A percentile compares a stretch with the other conserved stretches of the same genome.
Evolutionary conservation across 1,140 invertebrate genomes (phyloP).

Genomic region (Heliothis virescens): DNA sequence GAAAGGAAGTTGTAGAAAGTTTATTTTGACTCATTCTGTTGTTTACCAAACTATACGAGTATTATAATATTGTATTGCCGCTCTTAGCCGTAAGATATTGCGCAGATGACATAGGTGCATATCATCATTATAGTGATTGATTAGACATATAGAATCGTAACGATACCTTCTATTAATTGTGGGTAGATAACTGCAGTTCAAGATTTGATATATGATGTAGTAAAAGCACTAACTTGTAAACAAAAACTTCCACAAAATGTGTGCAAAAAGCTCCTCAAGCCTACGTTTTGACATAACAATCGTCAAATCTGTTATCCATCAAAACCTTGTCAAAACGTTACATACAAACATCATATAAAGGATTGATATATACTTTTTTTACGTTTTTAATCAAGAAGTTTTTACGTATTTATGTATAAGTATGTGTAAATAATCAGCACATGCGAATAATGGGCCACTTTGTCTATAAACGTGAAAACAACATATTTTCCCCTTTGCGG

Average conservation of each 20-base stretch:
- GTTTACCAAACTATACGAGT: not conserved
- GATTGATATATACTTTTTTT: too few species aligned
- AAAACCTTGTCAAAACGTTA: too few species aligned
- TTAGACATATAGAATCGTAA: not conserved
- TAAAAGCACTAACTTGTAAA: not conserved
- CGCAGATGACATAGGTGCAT: not conserved
- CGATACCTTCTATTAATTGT: not conserved
- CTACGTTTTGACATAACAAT: too few species aligned
- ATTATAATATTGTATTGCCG: not conserved
- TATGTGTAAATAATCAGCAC: too few species aligned
- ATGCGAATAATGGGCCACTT: too few species aligned
- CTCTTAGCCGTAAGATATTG: too few species aligned
- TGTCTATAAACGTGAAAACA: too few species aligned
- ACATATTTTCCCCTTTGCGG: too few species aligned
- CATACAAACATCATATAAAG: too few species aligned
- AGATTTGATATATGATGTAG: not conserved
- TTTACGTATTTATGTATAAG: not conserved
- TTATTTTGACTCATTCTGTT: not conserved
- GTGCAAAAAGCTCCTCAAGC: not conserved
- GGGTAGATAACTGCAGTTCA: not conserved
- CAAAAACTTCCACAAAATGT: not conserved
- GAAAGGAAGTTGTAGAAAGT: slow-evolving; percentile 71
- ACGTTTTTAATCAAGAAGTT: not conserved
- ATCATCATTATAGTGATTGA: too few species aligned
- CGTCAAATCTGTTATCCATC: too few species aligned